Evolutionary conservation across 2,113 vertebrate species (phyloP).

Genomic region (Ancistrus triradiatus): DNA sequence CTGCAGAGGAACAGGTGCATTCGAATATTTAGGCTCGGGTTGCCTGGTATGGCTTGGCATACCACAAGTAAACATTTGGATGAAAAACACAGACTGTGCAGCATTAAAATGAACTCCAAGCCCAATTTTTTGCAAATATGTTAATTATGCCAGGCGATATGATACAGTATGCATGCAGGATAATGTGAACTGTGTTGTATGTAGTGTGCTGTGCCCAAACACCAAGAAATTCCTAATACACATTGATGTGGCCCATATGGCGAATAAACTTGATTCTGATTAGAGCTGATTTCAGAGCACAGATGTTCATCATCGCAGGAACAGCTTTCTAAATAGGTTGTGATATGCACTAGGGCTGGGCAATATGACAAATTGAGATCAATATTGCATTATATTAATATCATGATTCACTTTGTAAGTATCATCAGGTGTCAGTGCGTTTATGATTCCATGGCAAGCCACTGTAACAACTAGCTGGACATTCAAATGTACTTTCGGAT

Average conservation of each 20-base stretch:
- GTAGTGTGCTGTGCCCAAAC: background rate
- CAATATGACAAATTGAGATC: background rate
- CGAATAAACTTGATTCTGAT: background rate
- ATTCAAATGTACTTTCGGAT: no score
- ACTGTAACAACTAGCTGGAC: no score
- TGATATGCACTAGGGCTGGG: background rate
- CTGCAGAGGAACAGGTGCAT: slow-evolving; percentile 58
- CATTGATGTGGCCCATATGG: background rate
- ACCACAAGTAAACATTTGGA: no score
- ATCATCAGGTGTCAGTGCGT: background rate
- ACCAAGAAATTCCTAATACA: background rate
- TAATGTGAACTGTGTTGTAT: no score
- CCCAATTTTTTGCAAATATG: no score
- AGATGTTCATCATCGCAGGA: background rate
- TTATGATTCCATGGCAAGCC: background rate
- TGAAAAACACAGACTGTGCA: no score
- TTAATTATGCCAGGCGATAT: no score
- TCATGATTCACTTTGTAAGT: background rate
- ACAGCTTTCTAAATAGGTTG: background rate
- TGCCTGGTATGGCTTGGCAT: no score
- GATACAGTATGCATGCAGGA: no score
- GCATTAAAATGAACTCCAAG: no score
- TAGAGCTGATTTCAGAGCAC: background rate
- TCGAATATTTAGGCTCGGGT: background rate
- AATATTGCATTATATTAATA: background rate